Base-by-base conservation (phyloP, 2,797 vertebrate genomes). In the Sebastes kiyomatsui region DNA sequence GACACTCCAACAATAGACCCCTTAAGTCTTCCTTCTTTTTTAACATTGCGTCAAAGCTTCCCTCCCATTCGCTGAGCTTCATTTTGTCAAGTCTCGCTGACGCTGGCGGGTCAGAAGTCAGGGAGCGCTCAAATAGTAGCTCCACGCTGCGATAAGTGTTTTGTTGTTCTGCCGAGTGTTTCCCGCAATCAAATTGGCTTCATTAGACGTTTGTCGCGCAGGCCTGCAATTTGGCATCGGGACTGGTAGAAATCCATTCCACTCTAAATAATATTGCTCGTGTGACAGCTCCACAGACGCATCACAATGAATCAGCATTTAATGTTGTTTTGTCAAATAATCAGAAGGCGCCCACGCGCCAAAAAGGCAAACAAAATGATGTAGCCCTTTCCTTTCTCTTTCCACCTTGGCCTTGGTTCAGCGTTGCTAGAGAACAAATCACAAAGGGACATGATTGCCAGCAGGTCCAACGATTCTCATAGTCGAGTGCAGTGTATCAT, bases 101-200 rank as follows among this genome's bases (percentile, higher is more conserved):
- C 7, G 2, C 12, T 1, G 3, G 32, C 6, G 1, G 52, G 59
- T 75, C 61, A 59, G 54, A 82, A 64, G 67, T 62, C 42, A 54
- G 12, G 7, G 5, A 11, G 20, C 5, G 20, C 18, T 66, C n/a
- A 10, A 38, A 62, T 49, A 79, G 75, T 27, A 60, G 72, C 30
- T 67, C 54, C 62, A 68, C 32, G 5, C 72, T 65, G 77, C 25
- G 68, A 72, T 72, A 67, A 82, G 66, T 75, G 82, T 77, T 65
- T 83, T 87, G 67, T 78, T 88, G 52, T 78, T 87, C 73, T 28
- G 35, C 42, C 27, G 32, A 84, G 58, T 75, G 71, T 81, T 76
- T 52, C 59, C 52, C 2, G 7, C 58, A 82, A 83, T 75, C 56
- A 73, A 81, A 83, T 35, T 22, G 67, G 16, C 64, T 56, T 66